Percentiles rank a stretch among this genome's conserved stretches.
These are phyloP conservation scores for Morus bassanus DNA, from an alignment of 2,797 vertebrate species.

Conservation along the genomic window DNA sequence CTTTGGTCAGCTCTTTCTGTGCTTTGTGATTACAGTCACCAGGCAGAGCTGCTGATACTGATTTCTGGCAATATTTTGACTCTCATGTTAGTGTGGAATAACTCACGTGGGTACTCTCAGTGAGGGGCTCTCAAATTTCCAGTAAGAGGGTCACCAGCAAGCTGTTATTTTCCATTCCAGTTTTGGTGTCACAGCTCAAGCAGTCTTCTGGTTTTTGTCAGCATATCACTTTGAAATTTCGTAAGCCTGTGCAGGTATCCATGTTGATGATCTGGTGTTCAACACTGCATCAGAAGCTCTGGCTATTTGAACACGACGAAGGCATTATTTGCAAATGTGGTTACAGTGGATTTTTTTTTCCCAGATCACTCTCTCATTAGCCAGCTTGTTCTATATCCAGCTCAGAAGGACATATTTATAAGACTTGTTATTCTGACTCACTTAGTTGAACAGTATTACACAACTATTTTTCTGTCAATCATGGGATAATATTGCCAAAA, in stretches of 20 bases:
- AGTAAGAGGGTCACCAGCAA: neutral
- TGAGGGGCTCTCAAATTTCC: neutral
- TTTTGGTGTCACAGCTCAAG: neutral
- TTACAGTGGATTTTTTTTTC: neutral
- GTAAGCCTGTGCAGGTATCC: neutral
- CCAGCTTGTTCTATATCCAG: constrained; percentile 2
- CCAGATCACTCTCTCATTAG: neutral
- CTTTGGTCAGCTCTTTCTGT: neutral
- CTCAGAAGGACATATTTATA: constrained; percentile 62
- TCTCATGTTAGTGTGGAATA: neutral
- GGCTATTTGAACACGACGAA: neutral
- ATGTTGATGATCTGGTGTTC: neutral
- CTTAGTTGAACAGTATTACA: constrained; percentile 62
- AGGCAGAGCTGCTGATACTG: neutral
- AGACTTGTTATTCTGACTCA: constrained; percentile 66
- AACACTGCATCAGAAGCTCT: neutral
- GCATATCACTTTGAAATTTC: neutral
- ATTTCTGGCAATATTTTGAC: neutral
- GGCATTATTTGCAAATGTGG: neutral
- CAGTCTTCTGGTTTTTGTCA: constrained; percentile 28
- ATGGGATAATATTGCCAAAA: constrained; percentile 65
- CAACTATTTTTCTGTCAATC: constrained; percentile 74
- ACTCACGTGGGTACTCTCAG: neutral
- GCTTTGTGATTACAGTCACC: neutral
- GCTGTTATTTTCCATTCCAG: constrained; percentile 23